Base-by-base conservation (phyloP, 2,888 invertebrate genomes). In the Cephalotes varians region DNA sequence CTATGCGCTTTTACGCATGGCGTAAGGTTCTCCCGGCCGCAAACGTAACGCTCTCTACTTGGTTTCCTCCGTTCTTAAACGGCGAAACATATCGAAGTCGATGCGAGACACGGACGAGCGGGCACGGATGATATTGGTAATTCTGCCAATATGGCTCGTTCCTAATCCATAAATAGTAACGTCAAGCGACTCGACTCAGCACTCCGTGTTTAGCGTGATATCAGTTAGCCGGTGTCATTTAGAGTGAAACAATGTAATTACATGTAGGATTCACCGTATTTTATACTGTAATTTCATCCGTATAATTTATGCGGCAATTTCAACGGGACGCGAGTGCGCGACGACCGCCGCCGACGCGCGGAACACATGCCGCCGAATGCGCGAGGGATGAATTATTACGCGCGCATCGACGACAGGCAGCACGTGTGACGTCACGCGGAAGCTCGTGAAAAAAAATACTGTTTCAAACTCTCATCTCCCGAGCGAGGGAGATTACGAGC, bases 291-390 rank as follows among this genome's bases (percentile, higher is more conserved):
- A 77, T 77, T 77, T 71, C 56, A 34, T 7, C 31, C n/a, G n/a
- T 51, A 40, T 56, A 77, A 77, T 77, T 77, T 56, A 71, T 77
- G 77, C 77, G 34, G 77, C 31, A 77, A 56, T 72, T 77, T 71
- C 77, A 77, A 34, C 56, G 28, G 25, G 40, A 54, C 34, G 31
- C 73, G 73, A 49, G 64, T n/a, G 31, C 44, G 37, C 62, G 62
- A 34, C 58, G 31, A 21, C 73, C 34, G 25, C 49, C 67, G 15
- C 51, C n/a, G 25, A 9, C 72, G 40, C 71, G n/a, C 40, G 40
- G 10, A 40, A 40, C 10, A 40, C 40, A 10, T 12, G 21, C 9
- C 47, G 40, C 28, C 40, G 51, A 67, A 40, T 54, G 37, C 40
- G 40, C 54, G 76, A 54, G 54, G 54, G 40, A 77, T 77, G 77